These are phyloP conservation scores for Cotesia typhae DNA, from an alignment of 1,140 invertebrate genomes.

Conservation along the genomic window DNA sequence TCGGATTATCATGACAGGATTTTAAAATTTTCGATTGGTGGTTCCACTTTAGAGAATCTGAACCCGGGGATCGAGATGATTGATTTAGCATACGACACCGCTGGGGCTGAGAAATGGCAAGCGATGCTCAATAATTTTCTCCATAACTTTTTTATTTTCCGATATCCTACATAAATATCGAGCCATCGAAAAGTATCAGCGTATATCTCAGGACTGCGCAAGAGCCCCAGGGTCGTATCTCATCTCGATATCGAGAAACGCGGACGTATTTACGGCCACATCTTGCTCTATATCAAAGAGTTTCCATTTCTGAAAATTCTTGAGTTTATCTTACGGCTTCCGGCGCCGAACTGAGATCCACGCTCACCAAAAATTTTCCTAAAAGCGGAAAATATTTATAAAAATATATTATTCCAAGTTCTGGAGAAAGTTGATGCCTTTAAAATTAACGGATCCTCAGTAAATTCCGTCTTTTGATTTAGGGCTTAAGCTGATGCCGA, in stretches of 20 bases:
- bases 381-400: not conserved
- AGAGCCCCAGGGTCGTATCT: slow-evolving; percentile 45
- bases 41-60: not conserved
- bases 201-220: slow-evolving; percentile 43
- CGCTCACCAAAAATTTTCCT: too few relatives aligned
- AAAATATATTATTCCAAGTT: slow-evolving; percentile 7
- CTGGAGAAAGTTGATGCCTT: slow-evolving; percentile 18
- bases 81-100: slow-evolving; percentile 68
- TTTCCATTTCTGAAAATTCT: slow-evolving; percentile 20
- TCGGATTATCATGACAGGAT: slow-evolving; percentile 54
- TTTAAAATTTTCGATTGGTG: slow-evolving; percentile 44
- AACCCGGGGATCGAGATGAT: slow-evolving; percentile 48
- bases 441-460: slow-evolving; percentile 27
- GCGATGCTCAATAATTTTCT: slow-evolving; percentile 23
- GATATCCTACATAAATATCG: slow-evolving; percentile 29
- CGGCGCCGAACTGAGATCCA: too few relatives aligned
- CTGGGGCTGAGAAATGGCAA: slow-evolving; percentile 67
- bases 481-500: slow-evolving; percentile 39
- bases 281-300: slow-evolving; percentile 38
- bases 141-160: slow-evolving; percentile 13
- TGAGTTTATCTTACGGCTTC: not conserved
- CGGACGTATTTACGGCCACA: slow-evolving; percentile 56
- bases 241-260: slow-evolving; percentile 43
- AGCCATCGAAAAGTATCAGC: slow-evolving; percentile 23
- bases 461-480: slow-evolving; percentile 36